Evolutionary conservation across 2,113 vertebrate genomes (phyloP).

Genomic region (Aviceda subcristata): DNA sequence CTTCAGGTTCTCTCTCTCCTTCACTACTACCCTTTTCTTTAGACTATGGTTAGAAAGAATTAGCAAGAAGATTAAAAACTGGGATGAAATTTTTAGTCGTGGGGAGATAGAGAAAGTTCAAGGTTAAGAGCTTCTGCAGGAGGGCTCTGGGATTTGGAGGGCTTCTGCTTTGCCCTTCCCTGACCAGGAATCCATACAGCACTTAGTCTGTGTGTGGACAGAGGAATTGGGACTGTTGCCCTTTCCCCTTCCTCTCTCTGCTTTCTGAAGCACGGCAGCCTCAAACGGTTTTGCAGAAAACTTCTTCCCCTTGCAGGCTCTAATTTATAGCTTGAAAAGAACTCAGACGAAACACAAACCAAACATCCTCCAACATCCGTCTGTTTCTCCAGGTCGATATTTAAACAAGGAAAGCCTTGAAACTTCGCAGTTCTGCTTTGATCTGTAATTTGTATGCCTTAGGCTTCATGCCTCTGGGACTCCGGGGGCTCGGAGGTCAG

Average conservation of each 20-base stretch:
- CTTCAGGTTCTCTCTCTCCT: not conserved
- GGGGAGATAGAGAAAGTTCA: not conserved
- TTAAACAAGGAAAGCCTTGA: not conserved
- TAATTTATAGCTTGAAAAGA: not conserved
- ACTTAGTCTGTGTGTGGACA: not conserved
- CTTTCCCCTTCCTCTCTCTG: not conserved
- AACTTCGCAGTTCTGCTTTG: not conserved
- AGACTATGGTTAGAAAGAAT: not conserved
- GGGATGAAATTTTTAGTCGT: not conserved
- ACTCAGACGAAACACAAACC: not conserved
- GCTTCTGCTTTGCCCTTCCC: not conserved
- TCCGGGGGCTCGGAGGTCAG: not conserved
- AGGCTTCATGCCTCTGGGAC: not conserved
- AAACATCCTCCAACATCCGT: not conserved
- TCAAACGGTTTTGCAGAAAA: not conserved
- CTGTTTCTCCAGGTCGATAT: not conserved
- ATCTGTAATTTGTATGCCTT: not conserved
- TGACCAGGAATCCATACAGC: not conserved
- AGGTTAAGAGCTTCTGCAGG: not conserved
- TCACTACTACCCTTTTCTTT: not conserved
- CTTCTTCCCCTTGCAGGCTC: not conserved
- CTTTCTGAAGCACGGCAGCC: not conserved
- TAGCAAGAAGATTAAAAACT: not conserved
- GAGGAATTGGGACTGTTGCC: not conserved
- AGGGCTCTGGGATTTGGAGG: not conserved